phyloP scores from a whole-genome alignment of 2,113 vertebrate genomes.

The Philantomba maxwellii region DNA sequence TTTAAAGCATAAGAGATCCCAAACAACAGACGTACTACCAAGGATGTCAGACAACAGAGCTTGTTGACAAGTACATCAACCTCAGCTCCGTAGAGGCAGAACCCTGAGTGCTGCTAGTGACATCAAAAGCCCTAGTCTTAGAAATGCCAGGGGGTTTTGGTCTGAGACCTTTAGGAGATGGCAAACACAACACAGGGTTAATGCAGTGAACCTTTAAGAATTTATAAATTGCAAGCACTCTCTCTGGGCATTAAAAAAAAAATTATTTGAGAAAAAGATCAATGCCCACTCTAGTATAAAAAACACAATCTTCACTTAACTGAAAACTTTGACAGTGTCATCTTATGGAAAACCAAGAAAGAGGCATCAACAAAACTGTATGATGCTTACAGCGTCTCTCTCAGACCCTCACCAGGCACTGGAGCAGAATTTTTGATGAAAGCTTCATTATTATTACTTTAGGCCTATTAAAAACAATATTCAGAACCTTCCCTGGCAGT shows the following conservation, averaged over 20 bases:
- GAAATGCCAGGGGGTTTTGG: not conserved
- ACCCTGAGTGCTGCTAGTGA: not conserved
- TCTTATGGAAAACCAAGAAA: slow-evolving; percentile 18
- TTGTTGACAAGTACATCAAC: not conserved
- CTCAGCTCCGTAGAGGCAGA: not conserved
- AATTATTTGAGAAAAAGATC: not conserved
- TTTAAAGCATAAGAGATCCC: not conserved
- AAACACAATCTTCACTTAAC: not conserved
- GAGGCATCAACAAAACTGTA: slow-evolving; percentile 12
- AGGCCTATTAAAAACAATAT: slow-evolving; percentile 46
- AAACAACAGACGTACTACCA: not conserved
- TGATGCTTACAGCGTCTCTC: slow-evolving; percentile 30
- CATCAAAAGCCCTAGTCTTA: not conserved
- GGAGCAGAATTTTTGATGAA: not conserved
- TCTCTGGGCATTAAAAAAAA: not conserved
- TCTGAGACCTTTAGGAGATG: not conserved
- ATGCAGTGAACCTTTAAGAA: not conserved
- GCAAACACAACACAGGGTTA: not conserved
- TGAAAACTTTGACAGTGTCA: not conserved
- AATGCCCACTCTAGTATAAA: not conserved
- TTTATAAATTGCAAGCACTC: not conserved
- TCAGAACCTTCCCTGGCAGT: not conserved
- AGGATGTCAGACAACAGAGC: not conserved
- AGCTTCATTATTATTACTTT: slow-evolving; percentile 42
- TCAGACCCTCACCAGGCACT: not conserved